phyloP scores from a whole-genome alignment of 1,140 invertebrate genomes.

The Bombus waltoni region DNA sequence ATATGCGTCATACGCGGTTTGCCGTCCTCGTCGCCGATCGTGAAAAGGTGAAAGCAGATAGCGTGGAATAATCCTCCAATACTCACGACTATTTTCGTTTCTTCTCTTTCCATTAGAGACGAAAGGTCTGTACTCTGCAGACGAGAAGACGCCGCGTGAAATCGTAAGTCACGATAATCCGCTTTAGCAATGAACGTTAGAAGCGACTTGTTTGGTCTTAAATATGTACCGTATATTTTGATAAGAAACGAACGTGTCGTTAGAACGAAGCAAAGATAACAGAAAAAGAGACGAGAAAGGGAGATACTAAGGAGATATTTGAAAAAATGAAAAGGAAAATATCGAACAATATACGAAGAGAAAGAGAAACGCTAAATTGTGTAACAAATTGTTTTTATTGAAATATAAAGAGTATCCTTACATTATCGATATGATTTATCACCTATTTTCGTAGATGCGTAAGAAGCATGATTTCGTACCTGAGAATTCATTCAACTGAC shows the following conservation, averaged over 20 bases:
- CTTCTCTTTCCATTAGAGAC: background rate
- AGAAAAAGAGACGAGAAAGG: no score
- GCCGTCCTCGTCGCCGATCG: background rate
- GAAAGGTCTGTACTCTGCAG: no score
- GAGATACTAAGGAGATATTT: no score
- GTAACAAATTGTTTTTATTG: no score
- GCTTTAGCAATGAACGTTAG: background rate
- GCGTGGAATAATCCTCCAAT: conserved; percentile 38
- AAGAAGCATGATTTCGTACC: no score
- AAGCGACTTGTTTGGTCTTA: background rate
- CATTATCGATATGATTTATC: no score
- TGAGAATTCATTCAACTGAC: no score
- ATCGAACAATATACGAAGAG: no score
- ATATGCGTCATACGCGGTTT: background rate
- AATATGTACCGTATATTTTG: background rate
- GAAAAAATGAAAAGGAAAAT: no score
- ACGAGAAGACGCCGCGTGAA: background rate
- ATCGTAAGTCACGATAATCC: background rate
- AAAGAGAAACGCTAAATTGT: no score
- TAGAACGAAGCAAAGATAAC: background rate
- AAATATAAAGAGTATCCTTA: no score
- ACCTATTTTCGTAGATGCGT: no score
- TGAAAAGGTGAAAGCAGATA: conserved; percentile 72
- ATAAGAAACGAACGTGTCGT: background rate
- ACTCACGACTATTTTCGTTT: background rate